Conservation (phyloP, 2,113 vertebrate species). For the Turdus rufiventris region DNA sequence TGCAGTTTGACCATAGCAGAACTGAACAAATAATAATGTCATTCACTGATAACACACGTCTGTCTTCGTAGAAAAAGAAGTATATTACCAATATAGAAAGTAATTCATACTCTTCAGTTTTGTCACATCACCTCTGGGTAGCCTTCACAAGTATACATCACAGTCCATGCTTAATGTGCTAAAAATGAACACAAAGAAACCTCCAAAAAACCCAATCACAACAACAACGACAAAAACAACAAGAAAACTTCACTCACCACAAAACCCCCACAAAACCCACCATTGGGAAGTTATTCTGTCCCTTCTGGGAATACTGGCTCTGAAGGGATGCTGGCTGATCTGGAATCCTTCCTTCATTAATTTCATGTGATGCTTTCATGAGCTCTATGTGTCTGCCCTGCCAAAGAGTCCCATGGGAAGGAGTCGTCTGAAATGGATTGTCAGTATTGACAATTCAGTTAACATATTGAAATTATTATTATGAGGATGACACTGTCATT, state of each 20-base stretch:
- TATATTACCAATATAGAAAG: not conserved
- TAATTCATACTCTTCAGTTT: not conserved
- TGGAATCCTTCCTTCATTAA: not conserved
- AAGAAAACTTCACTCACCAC: not conserved
- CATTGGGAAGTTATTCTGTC: not conserved
- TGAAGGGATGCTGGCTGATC: not conserved
- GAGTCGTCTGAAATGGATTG: not conserved
- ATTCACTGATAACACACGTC: not conserved
- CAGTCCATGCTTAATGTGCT: not conserved
- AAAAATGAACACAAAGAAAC: not conserved
- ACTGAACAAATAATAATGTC: not conserved
- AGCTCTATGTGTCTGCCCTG: not conserved
- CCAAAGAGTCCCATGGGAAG: not conserved
- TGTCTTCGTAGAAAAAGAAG: not conserved
- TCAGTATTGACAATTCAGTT: not conserved
- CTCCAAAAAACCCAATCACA: too few species aligned
- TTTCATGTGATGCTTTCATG: accelerated
- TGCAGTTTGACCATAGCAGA: not conserved
- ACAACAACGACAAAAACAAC: too few species aligned
- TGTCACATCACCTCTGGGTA: not conserved
- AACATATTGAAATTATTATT: not conserved
- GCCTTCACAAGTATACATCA: not conserved
- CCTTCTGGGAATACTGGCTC: not conserved
- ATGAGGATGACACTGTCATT: not conserved
- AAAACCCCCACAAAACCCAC: accelerated